These are phyloP conservation scores for Cyrtodaria siliqua DNA, from an alignment of 2,888 invertebrate genomes.

Conservation along the genomic window DNA sequence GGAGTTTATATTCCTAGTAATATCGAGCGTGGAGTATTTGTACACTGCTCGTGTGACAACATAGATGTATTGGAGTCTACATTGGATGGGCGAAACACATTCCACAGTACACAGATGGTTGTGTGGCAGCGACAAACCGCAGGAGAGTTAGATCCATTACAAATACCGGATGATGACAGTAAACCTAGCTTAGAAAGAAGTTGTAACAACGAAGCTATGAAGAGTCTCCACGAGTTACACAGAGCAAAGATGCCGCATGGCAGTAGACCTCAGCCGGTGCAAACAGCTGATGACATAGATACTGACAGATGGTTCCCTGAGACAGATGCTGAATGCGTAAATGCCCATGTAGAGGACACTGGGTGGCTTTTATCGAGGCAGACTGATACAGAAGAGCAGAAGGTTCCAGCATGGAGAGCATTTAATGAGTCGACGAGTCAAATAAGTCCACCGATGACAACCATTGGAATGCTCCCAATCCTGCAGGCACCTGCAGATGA, in stretches of 20 bases:
- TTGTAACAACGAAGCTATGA: not conserved
- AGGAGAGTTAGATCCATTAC: no score
- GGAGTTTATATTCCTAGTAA: slow-evolving; percentile 22
- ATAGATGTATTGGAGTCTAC: slow-evolving; percentile 35
- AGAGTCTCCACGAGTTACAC: slow-evolving; percentile 23
- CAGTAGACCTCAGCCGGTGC: slow-evolving; percentile 10
- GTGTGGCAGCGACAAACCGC: slow-evolving; percentile 15
- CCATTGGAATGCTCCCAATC: slow-evolving; percentile 25
- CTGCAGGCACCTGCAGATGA: slow-evolving; percentile 49
- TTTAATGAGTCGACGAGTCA: slow-evolving; percentile 12
- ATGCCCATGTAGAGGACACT: slow-evolving; percentile 1
- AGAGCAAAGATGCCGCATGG: slow-evolving; percentile 11
- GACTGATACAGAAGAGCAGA: slow-evolving; percentile 10
- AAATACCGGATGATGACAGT: no score
- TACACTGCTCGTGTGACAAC: slow-evolving; percentile 36
- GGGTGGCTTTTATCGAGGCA: slow-evolving; percentile 16
- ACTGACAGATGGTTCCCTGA: slow-evolving; percentile 11
- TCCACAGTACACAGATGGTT: slow-evolving; percentile 44
- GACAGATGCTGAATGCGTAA: not conserved
- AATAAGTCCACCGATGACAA: slow-evolving; percentile 27
- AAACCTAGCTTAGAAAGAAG: not conserved
- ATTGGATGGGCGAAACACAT: slow-evolving; percentile 34
- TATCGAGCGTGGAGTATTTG: slow-evolving; percentile 10
- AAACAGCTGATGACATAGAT: not conserved
- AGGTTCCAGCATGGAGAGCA: slow-evolving; percentile 24